Evolutionary conservation across 2,888 invertebrate genomes (phyloP).

Genomic region (Xanthorhoe spadicearia): DNA sequence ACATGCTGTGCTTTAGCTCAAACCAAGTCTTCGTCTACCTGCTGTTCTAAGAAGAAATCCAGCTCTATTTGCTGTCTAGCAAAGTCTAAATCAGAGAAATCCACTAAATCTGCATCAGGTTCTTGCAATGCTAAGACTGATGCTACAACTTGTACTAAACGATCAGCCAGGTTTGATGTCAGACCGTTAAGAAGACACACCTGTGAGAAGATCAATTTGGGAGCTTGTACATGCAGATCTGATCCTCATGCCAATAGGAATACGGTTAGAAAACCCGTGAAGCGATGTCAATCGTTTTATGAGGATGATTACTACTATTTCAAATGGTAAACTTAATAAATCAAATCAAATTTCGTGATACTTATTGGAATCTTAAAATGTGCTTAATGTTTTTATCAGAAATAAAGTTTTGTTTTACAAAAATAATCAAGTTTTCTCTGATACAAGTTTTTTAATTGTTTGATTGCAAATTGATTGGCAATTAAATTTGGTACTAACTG

Average conservation of each 20-base stretch:
- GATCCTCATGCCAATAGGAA: slow-evolving; percentile 25
- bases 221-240: slow-evolving; percentile 29
- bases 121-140: slow-evolving; percentile 20
- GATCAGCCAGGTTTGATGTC: slow-evolving; percentile 34
- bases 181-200: slow-evolving; percentile 19
- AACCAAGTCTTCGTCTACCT: slow-evolving; percentile 17
- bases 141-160: slow-evolving; percentile 29
- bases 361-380: neutral
- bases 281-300: slow-evolving; percentile 27
- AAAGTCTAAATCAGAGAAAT: slow-evolving; percentile 13
- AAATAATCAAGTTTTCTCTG: too few relatives aligned
- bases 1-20: slow-evolving; percentile 16
- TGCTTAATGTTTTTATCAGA: neutral
- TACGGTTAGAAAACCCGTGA: slow-evolving; percentile 2
- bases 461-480: too few relatives aligned
- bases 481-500: too few relatives aligned
- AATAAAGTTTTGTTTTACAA: too few relatives aligned
- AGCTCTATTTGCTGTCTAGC: slow-evolving; percentile 21
- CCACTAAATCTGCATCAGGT: slow-evolving; percentile 7
- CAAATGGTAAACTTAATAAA: slow-evolving; percentile 28
- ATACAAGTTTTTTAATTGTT: too few relatives aligned
- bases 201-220: slow-evolving; percentile 15
- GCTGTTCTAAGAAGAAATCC: slow-evolving; percentile 26
- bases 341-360: neutral
- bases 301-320: slow-evolving; percentile 32